phyloP scores from a whole-genome alignment of 2,113 vertebrate genomes.

The Oryzias woworae region DNA sequence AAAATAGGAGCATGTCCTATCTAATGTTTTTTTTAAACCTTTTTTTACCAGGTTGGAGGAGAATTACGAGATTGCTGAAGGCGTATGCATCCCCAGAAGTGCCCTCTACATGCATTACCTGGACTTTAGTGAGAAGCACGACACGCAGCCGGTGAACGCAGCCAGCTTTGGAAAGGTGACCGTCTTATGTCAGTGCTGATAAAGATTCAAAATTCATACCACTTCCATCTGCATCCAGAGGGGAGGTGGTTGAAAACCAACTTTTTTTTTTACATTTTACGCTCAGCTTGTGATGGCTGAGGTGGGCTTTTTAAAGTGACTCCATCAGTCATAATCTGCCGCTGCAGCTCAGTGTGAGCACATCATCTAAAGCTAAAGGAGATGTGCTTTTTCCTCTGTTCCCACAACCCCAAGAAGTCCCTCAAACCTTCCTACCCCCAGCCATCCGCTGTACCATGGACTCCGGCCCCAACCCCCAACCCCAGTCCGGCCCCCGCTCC shows the following conservation, averaged over 20 bases:
- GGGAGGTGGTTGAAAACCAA: not conserved
- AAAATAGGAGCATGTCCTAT: not conserved
- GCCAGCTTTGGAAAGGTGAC: constrained; percentile 99
- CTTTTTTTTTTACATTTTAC: not conserved
- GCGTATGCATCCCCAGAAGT: constrained; percentile 96
- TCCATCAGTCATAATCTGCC: constrained; percentile 11
- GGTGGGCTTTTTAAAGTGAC: too few species aligned
- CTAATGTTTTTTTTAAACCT: too few species aligned
- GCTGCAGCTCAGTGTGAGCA: constrained; percentile 66
- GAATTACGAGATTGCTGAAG: constrained; percentile 98
- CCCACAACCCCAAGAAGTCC: constrained; percentile 81
- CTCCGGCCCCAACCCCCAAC: constrained; percentile 75
- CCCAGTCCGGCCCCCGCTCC: constrained; percentile 57
- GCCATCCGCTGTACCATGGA: constrained; percentile 59
- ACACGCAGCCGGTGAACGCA: constrained; percentile 96
- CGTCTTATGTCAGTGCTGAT: not conserved
- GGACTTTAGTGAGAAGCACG: constrained; percentile 98
- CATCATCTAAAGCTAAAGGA: constrained; percentile 70
- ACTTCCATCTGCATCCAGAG: not conserved
- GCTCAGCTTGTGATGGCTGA: not conserved
- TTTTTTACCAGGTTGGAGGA: constrained; percentile 89
- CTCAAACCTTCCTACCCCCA: constrained; percentile 75
- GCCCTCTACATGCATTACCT: constrained; percentile 99
- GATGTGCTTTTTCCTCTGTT: constrained; percentile 73
- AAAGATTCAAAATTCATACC: not conserved